These are phyloP conservation scores for Ormyrus rosae DNA, from an alignment of 2,888 invertebrate genomes.

Conservation along the genomic window DNA sequence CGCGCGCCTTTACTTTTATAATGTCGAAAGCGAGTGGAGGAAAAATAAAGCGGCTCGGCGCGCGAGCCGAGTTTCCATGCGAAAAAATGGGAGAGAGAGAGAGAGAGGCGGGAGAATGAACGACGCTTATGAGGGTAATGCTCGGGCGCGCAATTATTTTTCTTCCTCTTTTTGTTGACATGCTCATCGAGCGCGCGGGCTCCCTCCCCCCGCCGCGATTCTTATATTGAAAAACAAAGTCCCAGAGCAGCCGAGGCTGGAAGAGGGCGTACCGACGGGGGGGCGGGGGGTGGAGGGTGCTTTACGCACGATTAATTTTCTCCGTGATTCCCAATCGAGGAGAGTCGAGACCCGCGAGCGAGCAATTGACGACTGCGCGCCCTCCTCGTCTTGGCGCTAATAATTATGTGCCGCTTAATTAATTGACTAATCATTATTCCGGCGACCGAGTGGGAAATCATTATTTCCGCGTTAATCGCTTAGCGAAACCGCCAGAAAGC, in stretches of 20 bases:
- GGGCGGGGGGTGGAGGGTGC: constrained; percentile 52
- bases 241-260: neutral
- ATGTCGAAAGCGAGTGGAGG: neutral
- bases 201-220: neutral
- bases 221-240: constrained; percentile 43
- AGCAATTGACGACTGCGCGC: constrained; percentile 25
- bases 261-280: constrained; percentile 18
- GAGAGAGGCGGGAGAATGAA: constrained; percentile 37
- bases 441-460: constrained; percentile 58
- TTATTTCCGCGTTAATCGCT: constrained; percentile 62
- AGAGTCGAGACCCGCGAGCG: constrained; percentile 53
- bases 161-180: constrained; percentile 48
- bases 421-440: constrained; percentile 74
- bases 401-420: constrained; percentile 75
- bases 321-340: constrained; percentile 72
- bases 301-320: constrained; percentile 75
- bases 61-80: constrained; percentile 12
- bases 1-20: constrained; percentile 35
- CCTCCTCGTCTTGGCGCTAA: constrained; percentile 63
- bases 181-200: constrained; percentile 31
- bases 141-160: constrained; percentile 51
- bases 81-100: constrained; percentile 23
- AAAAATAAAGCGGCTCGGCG: neutral
- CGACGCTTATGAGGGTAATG: constrained; percentile 43
- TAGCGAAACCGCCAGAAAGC: constrained; percentile 23